Base-by-base conservation (phyloP, 2,888 invertebrate species). In the Xestia c-nigrum region DNA sequence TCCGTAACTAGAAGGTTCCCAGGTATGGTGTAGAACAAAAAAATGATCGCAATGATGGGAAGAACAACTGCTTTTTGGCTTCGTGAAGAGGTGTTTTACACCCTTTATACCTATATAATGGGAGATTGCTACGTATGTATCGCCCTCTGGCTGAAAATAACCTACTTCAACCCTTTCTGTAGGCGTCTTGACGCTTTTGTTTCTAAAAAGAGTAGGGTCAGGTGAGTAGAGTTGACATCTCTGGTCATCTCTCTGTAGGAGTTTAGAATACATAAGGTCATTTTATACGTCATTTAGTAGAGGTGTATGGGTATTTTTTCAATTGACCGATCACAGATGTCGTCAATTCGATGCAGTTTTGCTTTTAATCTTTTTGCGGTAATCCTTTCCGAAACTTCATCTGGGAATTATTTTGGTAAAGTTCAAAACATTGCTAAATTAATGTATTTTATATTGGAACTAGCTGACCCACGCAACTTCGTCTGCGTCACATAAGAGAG, bases 151-250 rank as follows among this genome's bases (percentile, higher is more conserved):
- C 46, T 83, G 59, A 83, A 77, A 80, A 76, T 80, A 83, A 46
- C 21, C 64, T 57, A 57, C 78, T 77, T 65, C 64, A 59, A 66
- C 52, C 76, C 46, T 77, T 76, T 69, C 79, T 52, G 69, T 69
- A 21, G 69, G 57, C 77, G 57, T 64, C 77, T 83, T 65, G 57
- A 64, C 31, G 77, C 69, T 80, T 80, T 80, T 83, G 79, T 80
- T 76, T 79, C 57, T 67, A 52, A 83, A 76, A 76, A 38, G 50
- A 46, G 64, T 64, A 76, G 77, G 79, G 79, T 64, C 83, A 46
- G 24, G 14, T 52, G 31, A 81, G n/a, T 40, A 75, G 21, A 76
- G 19, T 57, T 82, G 79, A 82, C 77, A 14, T 83, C 43, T 40
- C n/a, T 77, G 77, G 68, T 68, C 77, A 79, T 68, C 38, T 46